A percentile compares a stretch with the other conserved stretches of the same genome.
phyloP scores from a whole-genome alignment of 2,797 vertebrate genomes.

The Gymnodraco acuticeps region DNA sequence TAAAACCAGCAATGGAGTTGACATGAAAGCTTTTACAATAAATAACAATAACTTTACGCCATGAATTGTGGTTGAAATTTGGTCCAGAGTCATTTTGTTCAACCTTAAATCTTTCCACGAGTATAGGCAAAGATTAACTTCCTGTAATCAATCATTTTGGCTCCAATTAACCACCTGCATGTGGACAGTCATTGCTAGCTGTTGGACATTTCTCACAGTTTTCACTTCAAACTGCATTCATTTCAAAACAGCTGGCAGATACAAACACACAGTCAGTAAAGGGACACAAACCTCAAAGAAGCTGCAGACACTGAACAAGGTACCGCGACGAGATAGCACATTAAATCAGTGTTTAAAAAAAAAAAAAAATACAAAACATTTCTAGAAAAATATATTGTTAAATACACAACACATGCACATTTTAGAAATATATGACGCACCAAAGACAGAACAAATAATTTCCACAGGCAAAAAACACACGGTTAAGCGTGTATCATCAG shows the following conservation, averaged over 20 bases:
- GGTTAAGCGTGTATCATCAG: slow-evolving; percentile 63
- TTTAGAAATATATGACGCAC: slow-evolving; percentile 72
- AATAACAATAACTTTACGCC: slow-evolving; percentile 3
- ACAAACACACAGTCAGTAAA: slow-evolving; percentile 21
- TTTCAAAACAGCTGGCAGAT: slow-evolving; percentile 27
- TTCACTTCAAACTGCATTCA: slow-evolving; percentile 45
- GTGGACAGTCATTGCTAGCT: slow-evolving; percentile 35
- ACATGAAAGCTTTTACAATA: slow-evolving; percentile 36
- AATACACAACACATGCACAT: slow-evolving; percentile 72
- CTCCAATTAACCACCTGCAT: slow-evolving; percentile 36
- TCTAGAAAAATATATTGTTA: slow-evolving; percentile 74
- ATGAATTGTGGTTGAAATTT: slow-evolving; percentile 21
- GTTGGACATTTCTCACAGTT: slow-evolving; percentile 23
- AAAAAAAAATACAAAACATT: slow-evolving; percentile 49
- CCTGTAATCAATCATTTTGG: slow-evolving; percentile 27
- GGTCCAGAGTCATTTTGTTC: background rate
- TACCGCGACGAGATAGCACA: slow-evolving; percentile 48
- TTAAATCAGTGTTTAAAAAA: slow-evolving; percentile 58
- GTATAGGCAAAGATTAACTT: slow-evolving; percentile 1
- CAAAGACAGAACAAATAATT: slow-evolving; percentile 58
- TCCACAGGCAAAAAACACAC: slow-evolving; percentile 37
- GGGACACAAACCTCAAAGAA: slow-evolving; percentile 33
- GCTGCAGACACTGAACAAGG: slow-evolving; percentile 44
- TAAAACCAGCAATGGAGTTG: slow-evolving; percentile 36
- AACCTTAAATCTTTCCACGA: background rate